These are phyloP conservation scores for Chlorodrepanis virens DNA, from an alignment of 2,113 vertebrate species.

Conservation along the genomic window DNA sequence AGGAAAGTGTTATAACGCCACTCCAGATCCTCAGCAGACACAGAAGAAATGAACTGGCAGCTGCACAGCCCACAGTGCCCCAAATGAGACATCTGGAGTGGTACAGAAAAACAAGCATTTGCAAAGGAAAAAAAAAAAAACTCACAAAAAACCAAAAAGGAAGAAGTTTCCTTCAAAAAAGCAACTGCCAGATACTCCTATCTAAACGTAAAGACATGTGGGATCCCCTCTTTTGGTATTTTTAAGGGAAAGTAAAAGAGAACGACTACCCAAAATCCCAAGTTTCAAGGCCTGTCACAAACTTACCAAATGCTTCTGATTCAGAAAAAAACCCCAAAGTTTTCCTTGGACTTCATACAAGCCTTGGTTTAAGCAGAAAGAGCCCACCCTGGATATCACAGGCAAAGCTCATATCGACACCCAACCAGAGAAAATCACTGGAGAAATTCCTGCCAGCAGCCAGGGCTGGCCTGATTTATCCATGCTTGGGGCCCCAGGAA, in stretches of 20 bases:
- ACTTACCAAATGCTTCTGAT: background rate
- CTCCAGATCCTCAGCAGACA: background rate
- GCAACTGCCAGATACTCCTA: background rate
- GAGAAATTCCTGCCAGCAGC: background rate
- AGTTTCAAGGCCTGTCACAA: background rate
- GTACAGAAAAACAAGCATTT: background rate
- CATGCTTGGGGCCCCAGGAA: background rate
- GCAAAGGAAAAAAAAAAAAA: background rate
- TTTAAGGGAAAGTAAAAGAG: background rate
- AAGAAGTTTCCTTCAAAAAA: background rate
- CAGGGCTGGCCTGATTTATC: background rate
- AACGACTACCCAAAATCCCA: background rate
- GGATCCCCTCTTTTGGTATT: background rate
- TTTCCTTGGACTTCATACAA: background rate
- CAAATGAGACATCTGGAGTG: background rate
- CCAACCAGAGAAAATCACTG: background rate
- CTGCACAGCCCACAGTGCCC: fast-evolving
- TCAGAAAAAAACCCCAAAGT: background rate
- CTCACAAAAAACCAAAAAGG: background rate
- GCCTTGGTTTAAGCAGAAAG: background rate
- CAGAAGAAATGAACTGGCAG: background rate
- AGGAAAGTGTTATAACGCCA: background rate
- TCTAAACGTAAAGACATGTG: background rate
- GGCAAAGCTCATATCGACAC: background rate
- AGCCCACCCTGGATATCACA: background rate